phyloP scores from a whole-genome alignment of 2,888 invertebrate species.

The Polia nebulosa region DNA sequence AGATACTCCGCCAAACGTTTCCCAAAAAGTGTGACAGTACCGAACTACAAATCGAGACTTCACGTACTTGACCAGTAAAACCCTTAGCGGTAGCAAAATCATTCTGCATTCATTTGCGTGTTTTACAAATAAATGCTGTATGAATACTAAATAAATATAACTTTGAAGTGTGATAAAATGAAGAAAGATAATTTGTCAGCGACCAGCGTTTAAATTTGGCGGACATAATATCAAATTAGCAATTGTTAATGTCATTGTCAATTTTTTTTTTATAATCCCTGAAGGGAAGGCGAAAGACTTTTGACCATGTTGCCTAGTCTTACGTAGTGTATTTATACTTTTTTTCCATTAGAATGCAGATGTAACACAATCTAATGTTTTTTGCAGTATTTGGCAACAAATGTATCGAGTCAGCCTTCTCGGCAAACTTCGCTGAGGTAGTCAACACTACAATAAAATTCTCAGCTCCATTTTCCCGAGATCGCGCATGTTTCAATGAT shows the following conservation, averaged over 20 bases:
- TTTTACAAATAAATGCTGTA: constrained; percentile 1
- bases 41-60: constrained; percentile 12
- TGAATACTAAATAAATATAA: not conserved
- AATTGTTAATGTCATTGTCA: not conserved
- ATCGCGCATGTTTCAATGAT: too few species aligned
- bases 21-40: constrained; percentile 26
- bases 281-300: too few species aligned
- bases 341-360: too few species aligned
- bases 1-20: constrained; percentile 46
- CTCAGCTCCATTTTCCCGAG: too few species aligned
- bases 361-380: too few species aligned
- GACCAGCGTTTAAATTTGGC: constrained; percentile 52
- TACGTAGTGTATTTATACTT: too few species aligned
- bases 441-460: too few species aligned
- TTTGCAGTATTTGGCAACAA: too few species aligned
- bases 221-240: constrained; percentile 14
- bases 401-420: too few species aligned
- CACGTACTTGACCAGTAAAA: constrained; percentile 48
- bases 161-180: not conserved
- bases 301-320: too few species aligned
- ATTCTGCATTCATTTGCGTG: not conserved
- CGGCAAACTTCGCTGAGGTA: too few species aligned
- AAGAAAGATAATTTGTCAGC: not conserved
- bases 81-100: constrained; percentile 30
- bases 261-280: too few species aligned